Evolutionary conservation across 23 tunicate species (phyloP), one percentile per base, ranked within the genome.

Genomic region (Styela clava): DNA sequence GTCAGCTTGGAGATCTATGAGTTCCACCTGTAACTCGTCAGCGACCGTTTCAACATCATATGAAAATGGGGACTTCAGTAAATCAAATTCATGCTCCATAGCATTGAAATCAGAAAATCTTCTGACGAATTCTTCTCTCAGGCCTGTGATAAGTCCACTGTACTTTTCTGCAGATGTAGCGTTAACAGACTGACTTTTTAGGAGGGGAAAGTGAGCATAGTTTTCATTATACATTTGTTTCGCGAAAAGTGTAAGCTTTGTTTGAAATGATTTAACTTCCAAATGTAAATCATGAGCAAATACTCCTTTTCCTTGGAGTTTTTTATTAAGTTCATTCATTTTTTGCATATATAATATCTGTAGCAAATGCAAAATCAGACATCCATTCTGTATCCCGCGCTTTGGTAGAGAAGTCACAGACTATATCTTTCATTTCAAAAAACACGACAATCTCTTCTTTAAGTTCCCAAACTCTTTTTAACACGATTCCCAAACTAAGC

Each of bases 301-400:
- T 28, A 28, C 5, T 22, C 84, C 82, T 52, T 83, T 83, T 69
- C 70, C 86, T 83, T 83, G 86, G 51, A 83, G 37, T 68, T 83
- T 25, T 52, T 26, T 65, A 18, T 65, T 65, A 3, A 65, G 70
- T 27, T 65, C 70, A 65, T 65, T 65, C 70, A 65, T 25, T 3
- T 65, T 9, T 27, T 65, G 63, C 70, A 65, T 65, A 65, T n/a
- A 65, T 65, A 16, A 44, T 9, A 27, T 65, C 70, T 3, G 16
- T 18, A 5, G 70, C 70, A 65, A 65, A 65, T 25, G 70, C 70
- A 9, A 65, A 65, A 65, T 65, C 70, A 5, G 31, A 65, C 29
- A 65, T 5, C 70, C 18, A 65, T 65, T 65, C 70, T 44, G 70
- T 65, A 25, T 33, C 44, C 5, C 3, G 18, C 12, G 26, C 7